Evolutionary conservation across 1,140 invertebrate genomes (phyloP).

Genomic region (Eciton burchellii): DNA sequence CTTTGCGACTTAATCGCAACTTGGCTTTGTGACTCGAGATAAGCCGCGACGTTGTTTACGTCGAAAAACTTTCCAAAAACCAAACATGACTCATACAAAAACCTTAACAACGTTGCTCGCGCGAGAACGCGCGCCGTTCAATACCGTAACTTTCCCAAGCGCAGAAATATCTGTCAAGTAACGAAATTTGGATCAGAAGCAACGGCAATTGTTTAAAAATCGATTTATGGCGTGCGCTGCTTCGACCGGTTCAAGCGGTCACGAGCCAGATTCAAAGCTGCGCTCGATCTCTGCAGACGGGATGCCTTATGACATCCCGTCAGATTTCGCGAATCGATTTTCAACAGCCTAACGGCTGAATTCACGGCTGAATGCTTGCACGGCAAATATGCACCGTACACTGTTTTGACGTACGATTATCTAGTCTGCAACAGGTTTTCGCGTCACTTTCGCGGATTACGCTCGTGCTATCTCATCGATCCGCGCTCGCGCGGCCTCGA

Average conservation of each 20-base stretch:
- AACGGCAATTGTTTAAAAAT: too few relatives aligned
- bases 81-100: too few relatives aligned
- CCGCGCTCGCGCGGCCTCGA: slow-evolving; percentile 1
- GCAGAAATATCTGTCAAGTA: too few relatives aligned
- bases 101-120: too few relatives aligned
- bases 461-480: slow-evolving; percentile 52
- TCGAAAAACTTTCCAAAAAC: too few relatives aligned
- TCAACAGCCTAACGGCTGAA: slow-evolving; percentile 4
- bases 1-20: too few relatives aligned
- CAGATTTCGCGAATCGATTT: not conserved
- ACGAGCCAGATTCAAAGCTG: too few relatives aligned
- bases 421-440: slow-evolving; percentile 50
- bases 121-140: not conserved
- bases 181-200: too few relatives aligned
- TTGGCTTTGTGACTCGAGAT: too few relatives aligned
- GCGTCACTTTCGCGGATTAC: slow-evolving; percentile 45
- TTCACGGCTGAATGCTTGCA: not conserved
- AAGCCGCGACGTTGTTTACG: too few relatives aligned
- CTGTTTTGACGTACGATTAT: slow-evolving; percentile 36
- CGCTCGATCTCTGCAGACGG: not conserved
- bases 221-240: too few relatives aligned
- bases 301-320: not conserved
- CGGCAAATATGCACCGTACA: slow-evolving; percentile 1
- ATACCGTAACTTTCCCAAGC: not conserved
- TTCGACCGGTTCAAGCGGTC: too few relatives aligned